Percentiles rank a stretch among this genome's conserved stretches.
Evolutionary conservation across 2,113 vertebrate genomes (phyloP).

Genomic region (Clarias gariepinus): DNA sequence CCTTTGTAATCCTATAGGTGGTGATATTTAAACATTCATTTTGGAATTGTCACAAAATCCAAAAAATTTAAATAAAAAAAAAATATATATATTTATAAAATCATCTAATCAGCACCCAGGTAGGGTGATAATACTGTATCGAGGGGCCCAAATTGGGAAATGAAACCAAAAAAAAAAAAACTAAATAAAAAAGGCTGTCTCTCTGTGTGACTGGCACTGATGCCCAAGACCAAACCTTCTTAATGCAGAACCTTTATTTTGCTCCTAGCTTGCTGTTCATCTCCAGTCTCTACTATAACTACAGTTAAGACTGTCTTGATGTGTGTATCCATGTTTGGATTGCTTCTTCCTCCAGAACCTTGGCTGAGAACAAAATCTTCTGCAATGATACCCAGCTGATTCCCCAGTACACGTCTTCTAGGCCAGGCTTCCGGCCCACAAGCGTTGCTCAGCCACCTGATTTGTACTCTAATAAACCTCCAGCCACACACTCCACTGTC

Average conservation of each 20-base stretch:
- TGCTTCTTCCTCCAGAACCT: slow-evolving; percentile 13
- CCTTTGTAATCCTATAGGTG: too few relatives aligned
- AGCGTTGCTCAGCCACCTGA: background rate
- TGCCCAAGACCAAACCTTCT: slow-evolving; percentile 34
- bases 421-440: slow-evolving; percentile 1
- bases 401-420: slow-evolving; percentile 22
- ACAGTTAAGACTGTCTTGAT: slow-evolving; percentile 43
- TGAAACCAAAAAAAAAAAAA: too few relatives aligned
- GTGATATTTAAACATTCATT: too few relatives aligned
- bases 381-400: slow-evolving; percentile 25
- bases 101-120: too few relatives aligned
- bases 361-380: slow-evolving; percentile 23
- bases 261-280: slow-evolving; percentile 55
- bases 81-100: too few relatives aligned
- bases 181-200: background rate
- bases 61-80: too few relatives aligned
- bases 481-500: background rate
- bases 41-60: too few relatives aligned
- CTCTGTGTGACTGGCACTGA: background rate
- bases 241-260: slow-evolving; percentile 57
- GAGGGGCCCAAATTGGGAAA: too few relatives aligned
- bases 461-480: background rate
- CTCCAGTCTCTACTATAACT: slow-evolving; percentile 49
- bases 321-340: slow-evolving; percentile 33
- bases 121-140: too few relatives aligned